A percentile compares a stretch with the other conserved stretches of the same genome.
Conservation (phyloP, 2,888 invertebrate genomes). For the Odiellus spinosus region DNA sequence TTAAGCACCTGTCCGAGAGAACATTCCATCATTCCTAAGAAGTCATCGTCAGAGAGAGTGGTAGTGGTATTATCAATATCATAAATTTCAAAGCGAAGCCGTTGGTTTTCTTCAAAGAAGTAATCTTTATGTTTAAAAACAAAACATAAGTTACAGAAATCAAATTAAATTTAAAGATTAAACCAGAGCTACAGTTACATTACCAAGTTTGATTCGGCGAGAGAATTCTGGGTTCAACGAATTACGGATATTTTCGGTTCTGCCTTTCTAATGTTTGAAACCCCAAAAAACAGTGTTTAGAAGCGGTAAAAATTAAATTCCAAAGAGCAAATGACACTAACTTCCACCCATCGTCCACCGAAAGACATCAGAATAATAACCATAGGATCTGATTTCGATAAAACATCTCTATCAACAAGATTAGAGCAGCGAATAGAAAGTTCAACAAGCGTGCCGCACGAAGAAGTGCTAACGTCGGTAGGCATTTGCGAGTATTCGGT, state of each 20-base stretch:
- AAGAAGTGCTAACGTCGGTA: no score
- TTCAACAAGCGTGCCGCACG: not conserved
- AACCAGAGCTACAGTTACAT: no score
- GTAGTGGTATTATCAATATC: conserved; percentile 5
- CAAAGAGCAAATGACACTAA: conserved; percentile 6
- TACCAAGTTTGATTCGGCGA: conserved; percentile 11
- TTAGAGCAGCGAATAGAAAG: conserved; percentile 24
- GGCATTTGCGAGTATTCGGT: no score
- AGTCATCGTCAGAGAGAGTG: conserved; percentile 24
- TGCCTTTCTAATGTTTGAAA: conserved; percentile 16
- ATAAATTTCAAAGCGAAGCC: conserved; percentile 4
- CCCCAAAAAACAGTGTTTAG: no score
- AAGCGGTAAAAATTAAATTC: not conserved
- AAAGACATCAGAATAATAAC: conserved; percentile 24
- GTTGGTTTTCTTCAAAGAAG: conserved; percentile 7
- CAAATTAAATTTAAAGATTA: no score
- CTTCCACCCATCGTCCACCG: conserved; percentile 22
- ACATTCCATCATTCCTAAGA: conserved; percentile 27
- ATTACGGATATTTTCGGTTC: conserved; percentile 30
- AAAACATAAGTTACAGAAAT: no score
- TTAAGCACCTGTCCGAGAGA: conserved; percentile 30
- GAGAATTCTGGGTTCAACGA: conserved; percentile 27
- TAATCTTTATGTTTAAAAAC: no score
- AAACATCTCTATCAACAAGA: conserved; percentile 26
- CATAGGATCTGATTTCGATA: conserved; percentile 29